Percentiles rank a stretch among this genome's conserved stretches.
Evolutionary conservation across 1,140 invertebrate species (phyloP).

Genomic region (Zaprionus capensis): DNA sequence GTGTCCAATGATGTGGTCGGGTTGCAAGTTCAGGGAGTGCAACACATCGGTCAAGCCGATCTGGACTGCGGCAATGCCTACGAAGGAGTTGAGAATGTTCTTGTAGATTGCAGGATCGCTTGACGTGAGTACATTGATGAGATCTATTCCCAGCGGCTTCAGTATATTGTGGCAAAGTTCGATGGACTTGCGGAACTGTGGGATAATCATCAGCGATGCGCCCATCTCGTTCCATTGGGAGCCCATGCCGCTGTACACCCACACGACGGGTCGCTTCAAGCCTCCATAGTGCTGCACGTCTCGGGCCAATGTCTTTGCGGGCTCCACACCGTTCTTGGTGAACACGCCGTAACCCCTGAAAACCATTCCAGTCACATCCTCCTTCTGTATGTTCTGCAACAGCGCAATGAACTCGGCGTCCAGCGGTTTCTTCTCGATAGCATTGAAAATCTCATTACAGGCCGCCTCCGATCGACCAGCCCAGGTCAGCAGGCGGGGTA

Average conservation of each 20-base stretch:
- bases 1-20: constrained; percentile 94
- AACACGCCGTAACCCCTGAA: constrained; percentile 86
- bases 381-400: constrained; percentile 86
- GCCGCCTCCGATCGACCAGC: constrained; percentile 88
- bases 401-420: constrained; percentile 86
- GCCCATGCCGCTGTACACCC: constrained; percentile 96
- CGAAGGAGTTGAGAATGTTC: constrained; percentile 94
- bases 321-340: constrained; percentile 85
- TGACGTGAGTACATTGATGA: constrained; percentile 91
- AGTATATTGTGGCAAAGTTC: constrained; percentile 89
- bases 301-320: constrained; percentile 79
- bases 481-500: constrained; percentile 86
- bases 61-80: constrained; percentile 95
- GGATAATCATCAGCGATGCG: constrained; percentile 87
- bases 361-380: constrained; percentile 86
- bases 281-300: constrained; percentile 87
- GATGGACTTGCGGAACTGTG: constrained; percentile 90
- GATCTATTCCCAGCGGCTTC: constrained; percentile 90
- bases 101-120: constrained; percentile 90
- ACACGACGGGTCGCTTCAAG: constrained; percentile 90
- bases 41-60: constrained; percentile 93
- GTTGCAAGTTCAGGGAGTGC: constrained; percentile 88
- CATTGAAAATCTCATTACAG: constrained; percentile 88
- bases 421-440: constrained; percentile 86
- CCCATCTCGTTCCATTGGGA: constrained; percentile 95